phyloP scores from a whole-genome alignment of 1,140 invertebrate genomes.

The Drosophila persimilis region DNA sequence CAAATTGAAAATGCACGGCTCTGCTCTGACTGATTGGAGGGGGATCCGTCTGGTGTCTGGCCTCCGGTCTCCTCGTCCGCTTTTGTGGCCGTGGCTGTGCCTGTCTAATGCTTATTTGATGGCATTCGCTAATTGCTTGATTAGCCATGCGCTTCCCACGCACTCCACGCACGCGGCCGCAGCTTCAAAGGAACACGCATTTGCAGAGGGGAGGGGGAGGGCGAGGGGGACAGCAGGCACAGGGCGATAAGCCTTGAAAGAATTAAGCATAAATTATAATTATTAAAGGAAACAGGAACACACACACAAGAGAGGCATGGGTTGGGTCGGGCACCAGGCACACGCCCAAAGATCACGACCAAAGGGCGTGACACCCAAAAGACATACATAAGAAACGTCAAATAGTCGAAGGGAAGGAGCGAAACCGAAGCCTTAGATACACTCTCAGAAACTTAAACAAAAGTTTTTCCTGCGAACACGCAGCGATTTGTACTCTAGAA shows the following conservation, averaged over 20 bases:
- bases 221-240: too few relatives aligned
- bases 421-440: neutral
- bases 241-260: conserved; percentile 51
- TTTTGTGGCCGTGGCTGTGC: conserved; percentile 10
- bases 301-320: neutral
- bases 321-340: conserved; percentile 13
- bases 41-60: conserved; percentile 15
- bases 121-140: conserved; percentile 79
- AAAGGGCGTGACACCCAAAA: conserved; percentile 54
- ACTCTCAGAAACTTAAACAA: too few relatives aligned
- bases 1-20: conserved; percentile 43
- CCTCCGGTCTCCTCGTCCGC: neutral
- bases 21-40: too few relatives aligned
- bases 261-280: conserved; percentile 76
- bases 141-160: conserved; percentile 71
- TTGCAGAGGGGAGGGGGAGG: neutral
- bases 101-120: conserved; percentile 77
- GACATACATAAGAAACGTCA: neutral
- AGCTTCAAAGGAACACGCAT: conserved; percentile 23
- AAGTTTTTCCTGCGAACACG: too few relatives aligned
- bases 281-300: conserved; percentile 56
- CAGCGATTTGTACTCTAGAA: too few relatives aligned
- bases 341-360: conserved; percentile 40
- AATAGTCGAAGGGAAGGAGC: neutral
- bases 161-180: conserved; percentile 29